Evolutionary conservation across 2,888 invertebrate genomes (phyloP).

Genomic region (Coleophora flavipennella): DNA sequence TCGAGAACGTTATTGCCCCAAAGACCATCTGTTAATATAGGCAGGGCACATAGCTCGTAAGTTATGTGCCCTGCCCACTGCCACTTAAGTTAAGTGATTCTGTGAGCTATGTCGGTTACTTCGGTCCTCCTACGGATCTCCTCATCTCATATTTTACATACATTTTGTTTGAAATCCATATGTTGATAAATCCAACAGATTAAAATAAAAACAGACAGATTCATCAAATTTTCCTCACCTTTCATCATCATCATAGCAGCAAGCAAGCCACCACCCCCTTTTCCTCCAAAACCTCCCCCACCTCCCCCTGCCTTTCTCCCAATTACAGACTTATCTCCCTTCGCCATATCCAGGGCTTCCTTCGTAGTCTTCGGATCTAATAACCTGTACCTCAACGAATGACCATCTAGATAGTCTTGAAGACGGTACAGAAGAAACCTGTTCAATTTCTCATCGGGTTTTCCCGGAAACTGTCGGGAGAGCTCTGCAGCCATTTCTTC

Average conservation of each 20-base stretch:
- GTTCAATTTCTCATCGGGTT: constrained; percentile 82
- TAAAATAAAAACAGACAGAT: too few relatives aligned
- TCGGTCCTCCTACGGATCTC: too few relatives aligned
- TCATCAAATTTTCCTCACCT: constrained; percentile 55
- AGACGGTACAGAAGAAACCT: constrained; percentile 78
- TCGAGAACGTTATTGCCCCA: too few relatives aligned
- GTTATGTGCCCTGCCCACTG: too few relatives aligned
- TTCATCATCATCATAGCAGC: constrained; percentile 77
- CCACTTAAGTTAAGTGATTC: too few relatives aligned
- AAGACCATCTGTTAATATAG: too few relatives aligned
- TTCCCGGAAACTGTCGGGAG: constrained; percentile 83
- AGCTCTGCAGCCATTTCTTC: constrained; percentile 78
- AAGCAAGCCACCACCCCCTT: constrained; percentile 51
- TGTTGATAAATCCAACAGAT: too few relatives aligned
- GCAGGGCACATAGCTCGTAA: too few relatives aligned
- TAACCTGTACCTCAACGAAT: constrained; percentile 80
- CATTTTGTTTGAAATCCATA: too few relatives aligned
- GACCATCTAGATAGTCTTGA: constrained; percentile 80
- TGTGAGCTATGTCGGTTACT: too few relatives aligned
- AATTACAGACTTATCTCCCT: constrained; percentile 51
- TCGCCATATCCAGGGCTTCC: constrained; percentile 66
- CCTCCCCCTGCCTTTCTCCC: constrained; percentile 63
- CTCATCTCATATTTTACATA: too few relatives aligned
- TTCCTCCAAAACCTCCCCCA: constrained; percentile 43
- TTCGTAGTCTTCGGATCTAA: constrained; percentile 75